Base-by-base conservation (phyloP, 2,797 vertebrate genomes). In the Chanos chanos region DNA sequence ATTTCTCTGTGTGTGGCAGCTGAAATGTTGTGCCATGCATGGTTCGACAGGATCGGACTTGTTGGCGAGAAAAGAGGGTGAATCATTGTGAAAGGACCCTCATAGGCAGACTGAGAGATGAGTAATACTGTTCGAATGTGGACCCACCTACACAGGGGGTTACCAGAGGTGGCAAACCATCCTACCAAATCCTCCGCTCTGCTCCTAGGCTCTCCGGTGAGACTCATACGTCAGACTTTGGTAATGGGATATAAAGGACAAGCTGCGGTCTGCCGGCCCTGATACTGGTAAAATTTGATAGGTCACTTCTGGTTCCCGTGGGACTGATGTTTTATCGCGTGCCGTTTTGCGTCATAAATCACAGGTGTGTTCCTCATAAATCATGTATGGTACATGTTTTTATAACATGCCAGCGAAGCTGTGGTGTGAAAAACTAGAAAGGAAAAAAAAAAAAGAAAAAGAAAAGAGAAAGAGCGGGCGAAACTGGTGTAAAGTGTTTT, bases 81-180 rank as follows among this genome's bases (percentile, higher is more conserved):
- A 62, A 68, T 68, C 33, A 21, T 51, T 31, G 45, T 69, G 27
- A 56, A 72, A n/a, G 40, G 48, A 70, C 61, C 47, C 59, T 60
- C 67, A 71, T 68, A 73, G 68, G 68, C 74, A 71, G 56, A 47
- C 34, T 37, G 48, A 56, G 28, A 54, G 64, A 49, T 68, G 59
- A 78, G 66, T 77, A 70, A 67, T 55, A 37, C 68, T 49, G 37
- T 56, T 43, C 48, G 60, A 72, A 79, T 62, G 69, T 41, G 58
- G 63, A 62, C 45, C 61, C 68, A 61, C 76, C 70, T 69, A 78
- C 64, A 21, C 66, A 52, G 36, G 66, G 43, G 60, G 48, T 56
- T 53, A 27, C 55, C 28, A 66, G 25, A 57, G 58, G 25, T 65
- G 51, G 61, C 59, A 71, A 62, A 60, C 39, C 13, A 31, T 19